These are phyloP conservation scores for Nestor notabilis DNA, from an alignment of 2,113 vertebrate genomes.

Conservation along the genomic window DNA sequence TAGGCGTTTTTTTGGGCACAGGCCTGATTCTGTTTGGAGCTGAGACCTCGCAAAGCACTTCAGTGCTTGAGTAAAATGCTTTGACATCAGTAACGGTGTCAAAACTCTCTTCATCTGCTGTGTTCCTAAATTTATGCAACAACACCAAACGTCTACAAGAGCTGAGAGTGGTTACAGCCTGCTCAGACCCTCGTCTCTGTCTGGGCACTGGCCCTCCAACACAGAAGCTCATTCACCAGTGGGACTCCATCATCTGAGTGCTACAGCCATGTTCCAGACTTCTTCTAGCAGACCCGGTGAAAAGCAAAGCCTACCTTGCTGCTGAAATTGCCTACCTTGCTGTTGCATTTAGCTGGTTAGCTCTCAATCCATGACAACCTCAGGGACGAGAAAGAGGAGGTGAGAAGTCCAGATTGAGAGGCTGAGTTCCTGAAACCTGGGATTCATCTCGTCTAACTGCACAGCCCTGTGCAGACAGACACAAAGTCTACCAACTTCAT, in stretches of 20 bases:
- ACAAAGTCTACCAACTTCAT: not conserved
- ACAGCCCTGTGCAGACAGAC: not conserved
- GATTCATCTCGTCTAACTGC: not conserved
- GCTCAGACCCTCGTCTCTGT: not conserved
- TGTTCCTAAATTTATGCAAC: not conserved
- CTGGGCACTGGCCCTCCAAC: not conserved
- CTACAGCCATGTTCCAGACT: not conserved
- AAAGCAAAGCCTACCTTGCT: not conserved
- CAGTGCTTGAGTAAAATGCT: not conserved
- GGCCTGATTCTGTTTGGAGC: not conserved
- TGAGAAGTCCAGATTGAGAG: not conserved
- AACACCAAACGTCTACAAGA: not conserved
- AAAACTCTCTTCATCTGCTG: not conserved
- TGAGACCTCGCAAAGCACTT: rapidly evolving
- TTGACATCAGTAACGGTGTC: not conserved
- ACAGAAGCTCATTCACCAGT: rapidly evolving
- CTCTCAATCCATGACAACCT: not conserved
- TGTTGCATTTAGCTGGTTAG: not conserved
- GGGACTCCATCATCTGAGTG: not conserved
- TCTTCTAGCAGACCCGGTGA: not conserved
- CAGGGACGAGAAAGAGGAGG: not conserved
- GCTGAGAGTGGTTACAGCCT: not conserved
- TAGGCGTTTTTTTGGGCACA: not conserved
- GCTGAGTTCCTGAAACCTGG: not conserved
- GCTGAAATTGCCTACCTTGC: not conserved